These are phyloP conservation scores for Phortica magna DNA, from an alignment of 2,888 invertebrate genomes.

Conservation along the genomic window DNA sequence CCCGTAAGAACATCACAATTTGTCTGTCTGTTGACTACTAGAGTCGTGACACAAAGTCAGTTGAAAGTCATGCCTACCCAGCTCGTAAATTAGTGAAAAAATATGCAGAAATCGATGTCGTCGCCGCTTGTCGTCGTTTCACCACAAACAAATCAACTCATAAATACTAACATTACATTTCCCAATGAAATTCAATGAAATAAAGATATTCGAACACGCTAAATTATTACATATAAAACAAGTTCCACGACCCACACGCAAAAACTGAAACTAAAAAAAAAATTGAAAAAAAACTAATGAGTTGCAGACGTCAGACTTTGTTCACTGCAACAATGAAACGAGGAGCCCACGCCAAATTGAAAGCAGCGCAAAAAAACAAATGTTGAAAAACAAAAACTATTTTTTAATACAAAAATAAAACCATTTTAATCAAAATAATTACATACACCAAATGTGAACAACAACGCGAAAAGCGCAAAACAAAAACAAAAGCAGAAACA, in stretches of 20 bases:
- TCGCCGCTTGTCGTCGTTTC: background rate
- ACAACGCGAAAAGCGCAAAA: background rate
- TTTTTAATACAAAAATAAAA: background rate
- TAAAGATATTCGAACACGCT: background rate
- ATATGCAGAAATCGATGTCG: slow-evolving; percentile 6
- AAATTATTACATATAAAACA: background rate
- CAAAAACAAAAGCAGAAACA: background rate
- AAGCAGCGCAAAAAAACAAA: background rate
- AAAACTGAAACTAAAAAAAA: background rate
- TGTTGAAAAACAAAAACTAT: background rate
- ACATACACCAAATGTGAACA: background rate
- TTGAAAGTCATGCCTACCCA: too few relatives aligned
- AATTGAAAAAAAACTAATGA: background rate
- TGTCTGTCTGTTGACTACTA: too few relatives aligned
- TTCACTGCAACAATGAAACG: background rate
- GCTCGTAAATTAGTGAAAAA: background rate
- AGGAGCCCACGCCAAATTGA: background rate
- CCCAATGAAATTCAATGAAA: background rate
- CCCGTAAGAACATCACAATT: too few relatives aligned
- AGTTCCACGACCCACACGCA: background rate
- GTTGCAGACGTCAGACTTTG: background rate
- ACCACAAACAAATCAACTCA: background rate
- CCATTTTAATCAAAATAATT: slow-evolving; percentile 16
- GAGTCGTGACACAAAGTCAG: too few relatives aligned
- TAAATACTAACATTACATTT: background rate